A percentile compares a stretch with the other conserved stretches of the same genome.
Evolutionary conservation across 2,888 invertebrate genomes (phyloP).

Genomic region (Furcula furcula): DNA sequence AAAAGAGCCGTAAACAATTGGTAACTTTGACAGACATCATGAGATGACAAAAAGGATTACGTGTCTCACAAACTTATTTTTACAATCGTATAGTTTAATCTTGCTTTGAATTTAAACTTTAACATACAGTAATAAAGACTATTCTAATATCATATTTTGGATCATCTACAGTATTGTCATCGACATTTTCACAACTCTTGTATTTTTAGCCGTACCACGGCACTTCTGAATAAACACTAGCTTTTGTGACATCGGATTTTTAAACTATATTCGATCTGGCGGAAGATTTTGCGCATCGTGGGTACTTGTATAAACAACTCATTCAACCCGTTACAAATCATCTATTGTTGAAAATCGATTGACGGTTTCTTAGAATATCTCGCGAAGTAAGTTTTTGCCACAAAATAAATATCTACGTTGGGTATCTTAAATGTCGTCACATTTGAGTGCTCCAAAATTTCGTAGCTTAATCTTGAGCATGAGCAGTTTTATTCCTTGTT

Average conservation of each 20-base stretch:
- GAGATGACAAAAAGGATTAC: conserved; percentile 73
- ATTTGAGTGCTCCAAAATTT: conserved; percentile 13
- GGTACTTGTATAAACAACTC: conserved; percentile 58
- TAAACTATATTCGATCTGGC: conserved; percentile 45
- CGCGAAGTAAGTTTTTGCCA: conserved; percentile 27
- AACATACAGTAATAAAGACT: conserved; percentile 14
- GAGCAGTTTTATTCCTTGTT: conserved; percentile 22
- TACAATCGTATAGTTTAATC: conserved; percentile 7
- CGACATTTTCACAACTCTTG: conserved; percentile 30
- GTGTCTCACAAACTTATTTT: conserved; percentile 24
- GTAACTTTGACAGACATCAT: conserved; percentile 70
- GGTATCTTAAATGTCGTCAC: conserved; percentile 15
- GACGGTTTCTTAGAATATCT: conserved; percentile 39
- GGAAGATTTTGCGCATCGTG: conserved; percentile 50
- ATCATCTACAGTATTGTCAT: neutral
- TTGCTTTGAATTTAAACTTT: conserved; percentile 34
- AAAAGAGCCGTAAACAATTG: conserved; percentile 71
- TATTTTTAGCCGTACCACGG: conserved; percentile 64
- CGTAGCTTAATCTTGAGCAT: conserved; percentile 11
- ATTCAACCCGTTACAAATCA: conserved; percentile 53
- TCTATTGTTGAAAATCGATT: conserved; percentile 44
- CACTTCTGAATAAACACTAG: conserved; percentile 62
- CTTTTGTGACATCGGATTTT: conserved; percentile 41
- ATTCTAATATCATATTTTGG: neutral
- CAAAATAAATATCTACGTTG: conserved; percentile 40